Evolutionary conservation across 2,113 vertebrate species (phyloP).

Genomic region (Cyanoramphus novaezelandiae): DNA sequence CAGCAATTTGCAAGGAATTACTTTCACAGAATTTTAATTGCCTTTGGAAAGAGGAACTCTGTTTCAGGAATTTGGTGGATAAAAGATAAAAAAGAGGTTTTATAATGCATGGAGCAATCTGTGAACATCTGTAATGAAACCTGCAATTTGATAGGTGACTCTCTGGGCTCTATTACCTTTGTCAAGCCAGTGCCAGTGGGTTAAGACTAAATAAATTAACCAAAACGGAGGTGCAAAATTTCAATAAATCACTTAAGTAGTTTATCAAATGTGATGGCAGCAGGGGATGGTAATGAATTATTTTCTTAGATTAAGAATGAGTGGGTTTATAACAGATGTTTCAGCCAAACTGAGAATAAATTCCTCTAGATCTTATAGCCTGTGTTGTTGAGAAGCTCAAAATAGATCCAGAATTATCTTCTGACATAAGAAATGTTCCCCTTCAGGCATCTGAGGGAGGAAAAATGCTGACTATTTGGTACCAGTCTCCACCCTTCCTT

Average conservation of each 20-base stretch:
- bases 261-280: not conserved
- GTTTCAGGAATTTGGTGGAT: not conserved
- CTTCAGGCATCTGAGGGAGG: not conserved
- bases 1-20: not conserved
- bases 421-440: not conserved
- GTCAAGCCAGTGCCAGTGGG: not conserved
- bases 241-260: not conserved
- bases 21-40: not conserved
- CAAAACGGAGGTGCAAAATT: not conserved
- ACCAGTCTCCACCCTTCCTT: not conserved
- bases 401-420: not conserved
- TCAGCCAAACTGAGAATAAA: not conserved
- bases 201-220: not conserved
- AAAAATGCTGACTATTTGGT: not conserved
- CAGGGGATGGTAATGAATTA: not conserved
- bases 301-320: not conserved
- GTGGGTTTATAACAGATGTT: not conserved
- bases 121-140: not conserved
- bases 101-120: not conserved
- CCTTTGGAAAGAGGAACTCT: not conserved
- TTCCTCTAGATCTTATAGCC: not conserved
- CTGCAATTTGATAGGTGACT: not conserved
- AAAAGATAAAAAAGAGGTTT: not conserved
- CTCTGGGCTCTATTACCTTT: not conserved
- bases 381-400: not conserved